A percentile compares a stretch with the other conserved stretches of the same genome.
Conservation (phyloP, 2,113 vertebrate genomes). For the Psittacula cyanocephala region DNA sequence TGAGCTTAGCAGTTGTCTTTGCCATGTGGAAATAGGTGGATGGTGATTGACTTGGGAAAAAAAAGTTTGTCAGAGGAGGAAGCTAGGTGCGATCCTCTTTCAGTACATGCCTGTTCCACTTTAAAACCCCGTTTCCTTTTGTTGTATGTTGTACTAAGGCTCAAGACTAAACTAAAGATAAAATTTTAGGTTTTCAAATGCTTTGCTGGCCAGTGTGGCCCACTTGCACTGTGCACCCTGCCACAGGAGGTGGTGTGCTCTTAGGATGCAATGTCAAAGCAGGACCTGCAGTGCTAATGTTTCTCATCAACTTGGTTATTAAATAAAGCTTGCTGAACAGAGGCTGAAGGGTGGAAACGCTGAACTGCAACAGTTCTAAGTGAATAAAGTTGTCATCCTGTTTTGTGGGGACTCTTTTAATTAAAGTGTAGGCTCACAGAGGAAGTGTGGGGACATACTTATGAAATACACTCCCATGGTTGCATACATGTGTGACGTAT, state of each 20-base stretch:
- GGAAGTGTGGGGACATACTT: not conserved
- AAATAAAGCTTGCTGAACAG: not conserved
- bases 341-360: not conserved
- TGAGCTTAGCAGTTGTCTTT: not conserved
- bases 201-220: not conserved
- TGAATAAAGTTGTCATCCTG: not conserved
- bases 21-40: not conserved
- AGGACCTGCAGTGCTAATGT: not conserved
- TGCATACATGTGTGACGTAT: conserved; percentile 41
- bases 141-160: not conserved
- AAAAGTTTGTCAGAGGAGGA: not conserved
- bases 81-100: not conserved
- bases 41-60: not conserved
- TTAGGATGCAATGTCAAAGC: not conserved
- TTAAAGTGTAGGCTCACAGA: conserved; percentile 17
- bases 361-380: not conserved
- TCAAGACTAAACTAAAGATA: not conserved
- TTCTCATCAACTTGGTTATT: not conserved
- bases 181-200: not conserved
- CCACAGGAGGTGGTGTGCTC: not conserved
- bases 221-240: too few species aligned
- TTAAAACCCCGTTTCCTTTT: not conserved
- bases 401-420: conserved; percentile 11
- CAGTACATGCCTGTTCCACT: not conserved
- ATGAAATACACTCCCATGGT: not conserved